Evolutionary conservation across 1,140 invertebrate genomes (phyloP).

Genomic region (Lasioglossum baleicum): DNA sequence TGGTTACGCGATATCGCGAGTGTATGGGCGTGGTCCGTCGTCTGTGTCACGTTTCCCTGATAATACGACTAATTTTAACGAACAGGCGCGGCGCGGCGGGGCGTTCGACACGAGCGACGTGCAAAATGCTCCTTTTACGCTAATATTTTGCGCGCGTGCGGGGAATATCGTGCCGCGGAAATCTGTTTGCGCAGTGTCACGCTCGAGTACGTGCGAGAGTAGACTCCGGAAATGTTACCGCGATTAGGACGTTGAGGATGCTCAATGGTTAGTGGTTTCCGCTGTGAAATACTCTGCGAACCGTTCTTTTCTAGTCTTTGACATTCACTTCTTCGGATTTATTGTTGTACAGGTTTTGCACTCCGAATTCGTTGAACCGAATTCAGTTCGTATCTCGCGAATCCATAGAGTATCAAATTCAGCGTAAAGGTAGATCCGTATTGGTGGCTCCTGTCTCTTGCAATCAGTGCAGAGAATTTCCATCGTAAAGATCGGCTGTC

Average conservation of each 20-base stretch:
- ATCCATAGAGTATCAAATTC: no score
- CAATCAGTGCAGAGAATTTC: no score
- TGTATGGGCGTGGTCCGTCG: constrained; percentile 52
- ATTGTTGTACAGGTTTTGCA: no score
- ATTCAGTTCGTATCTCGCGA: no score
- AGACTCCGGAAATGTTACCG: constrained; percentile 24
- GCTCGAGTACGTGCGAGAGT: constrained; percentile 14
- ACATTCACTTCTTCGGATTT: no score
- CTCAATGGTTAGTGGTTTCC: constrained; percentile 16
- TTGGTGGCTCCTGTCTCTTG: no score
- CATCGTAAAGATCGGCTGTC: no score
- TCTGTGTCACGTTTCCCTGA: neutral
- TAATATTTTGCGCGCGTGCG: neutral
- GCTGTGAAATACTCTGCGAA: constrained; percentile 15
- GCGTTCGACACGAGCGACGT: neutral
- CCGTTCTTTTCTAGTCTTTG: neutral
- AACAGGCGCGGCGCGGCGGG: neutral
- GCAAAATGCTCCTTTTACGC: neutral
- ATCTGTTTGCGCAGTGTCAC: constrained; percentile 4
- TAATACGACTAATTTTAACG: neutral
- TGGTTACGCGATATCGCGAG: constrained; percentile 26
- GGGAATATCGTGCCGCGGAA: neutral
- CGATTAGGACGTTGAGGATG: neutral
- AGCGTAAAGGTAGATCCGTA: no score
- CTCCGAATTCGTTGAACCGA: no score